Base-by-base conservation (phyloP, 2,888 invertebrate species). In the Megaustenia siamemsis region DNA sequence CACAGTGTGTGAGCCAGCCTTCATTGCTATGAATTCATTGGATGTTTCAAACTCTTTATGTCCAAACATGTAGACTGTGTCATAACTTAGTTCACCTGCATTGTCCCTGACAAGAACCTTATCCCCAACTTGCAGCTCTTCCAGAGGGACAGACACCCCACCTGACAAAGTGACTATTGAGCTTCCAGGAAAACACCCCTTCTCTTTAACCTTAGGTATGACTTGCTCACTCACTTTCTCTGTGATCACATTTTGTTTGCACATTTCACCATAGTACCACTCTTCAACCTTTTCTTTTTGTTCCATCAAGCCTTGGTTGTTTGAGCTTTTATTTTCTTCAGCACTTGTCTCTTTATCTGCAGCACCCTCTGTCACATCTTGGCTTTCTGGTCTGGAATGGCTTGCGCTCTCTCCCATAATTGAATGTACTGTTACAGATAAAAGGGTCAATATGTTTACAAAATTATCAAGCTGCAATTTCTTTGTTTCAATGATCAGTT, bases 41-140 rank as follows among this genome's bases (percentile, higher is more conserved):
- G 5, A n/a, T 18, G 28, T 63, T 15, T 68, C 49, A 21, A 43
- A 43, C 18, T 84, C 84, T 15, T 53, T 35, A 66, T 84, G 84
- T 2, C 84, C 84, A 84, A 84, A 84, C 84, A 84, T 84, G 75
- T 84, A 84, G 21, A 84, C 81, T 40, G 75, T 76, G 32, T 84
- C 84, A 81, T n/a, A 75, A 15, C 38, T 45, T 1, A 84, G 53
- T n/a, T 43, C 0, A 3, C 84, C 84, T 5, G n/a, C 24, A 3
- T 3, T 35, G 66, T 81, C 68, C 38, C 76, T 69, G 53, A 56
- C 63, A 45, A 83, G 66, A 24, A 83, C 69, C 43, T 40, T 63
- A 40, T 83, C 78, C 12, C 77, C 83, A 49, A 78, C 49, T 8
- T 40, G 28, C 18, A 83, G 49, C 45, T 83, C 69, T 35, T 69